Evolutionary conservation across 2,113 vertebrate genomes (phyloP).

Genomic region (Corvus moneduloides): DNA sequence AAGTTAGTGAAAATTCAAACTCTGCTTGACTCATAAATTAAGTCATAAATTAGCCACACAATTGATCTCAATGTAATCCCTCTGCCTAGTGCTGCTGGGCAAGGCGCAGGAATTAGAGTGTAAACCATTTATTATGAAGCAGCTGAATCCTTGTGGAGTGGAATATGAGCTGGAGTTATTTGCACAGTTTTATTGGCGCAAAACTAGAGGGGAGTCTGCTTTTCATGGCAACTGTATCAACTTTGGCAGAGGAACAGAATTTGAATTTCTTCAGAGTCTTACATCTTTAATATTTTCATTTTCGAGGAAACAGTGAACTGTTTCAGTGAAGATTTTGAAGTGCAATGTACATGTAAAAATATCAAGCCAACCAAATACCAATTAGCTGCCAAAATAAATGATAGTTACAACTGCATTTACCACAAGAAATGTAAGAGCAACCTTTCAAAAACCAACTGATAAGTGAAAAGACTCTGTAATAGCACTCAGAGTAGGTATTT

Average conservation of each 20-base stretch:
- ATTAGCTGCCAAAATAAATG: not conserved
- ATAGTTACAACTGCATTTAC: not conserved
- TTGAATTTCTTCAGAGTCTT: not conserved
- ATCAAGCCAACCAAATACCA: not conserved
- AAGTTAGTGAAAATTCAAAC: not conserved
- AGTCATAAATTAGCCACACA: not conserved
- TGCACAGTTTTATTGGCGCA: not conserved
- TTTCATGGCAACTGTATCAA: conserved; percentile 34
- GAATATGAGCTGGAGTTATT: not conserved
- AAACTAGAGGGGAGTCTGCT: conserved; percentile 7
- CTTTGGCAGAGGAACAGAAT: conserved; percentile 35
- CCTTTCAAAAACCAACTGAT: not conserved
- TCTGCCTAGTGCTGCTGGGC: not conserved
- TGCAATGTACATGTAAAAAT: not conserved
- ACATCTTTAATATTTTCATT: conserved; percentile 36
- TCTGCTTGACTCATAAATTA: not conserved
- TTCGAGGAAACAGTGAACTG: not conserved
- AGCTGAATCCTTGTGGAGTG: not conserved
- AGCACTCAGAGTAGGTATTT: not conserved
- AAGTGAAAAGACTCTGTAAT: not conserved
- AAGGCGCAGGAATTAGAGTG: not conserved
- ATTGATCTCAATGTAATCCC: not conserved
- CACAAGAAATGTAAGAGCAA: not conserved
- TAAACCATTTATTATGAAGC: not conserved
- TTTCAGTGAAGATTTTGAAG: not conserved